Conservation (phyloP, 1,140 invertebrate species). For the Papilio aristodemus region DNA sequence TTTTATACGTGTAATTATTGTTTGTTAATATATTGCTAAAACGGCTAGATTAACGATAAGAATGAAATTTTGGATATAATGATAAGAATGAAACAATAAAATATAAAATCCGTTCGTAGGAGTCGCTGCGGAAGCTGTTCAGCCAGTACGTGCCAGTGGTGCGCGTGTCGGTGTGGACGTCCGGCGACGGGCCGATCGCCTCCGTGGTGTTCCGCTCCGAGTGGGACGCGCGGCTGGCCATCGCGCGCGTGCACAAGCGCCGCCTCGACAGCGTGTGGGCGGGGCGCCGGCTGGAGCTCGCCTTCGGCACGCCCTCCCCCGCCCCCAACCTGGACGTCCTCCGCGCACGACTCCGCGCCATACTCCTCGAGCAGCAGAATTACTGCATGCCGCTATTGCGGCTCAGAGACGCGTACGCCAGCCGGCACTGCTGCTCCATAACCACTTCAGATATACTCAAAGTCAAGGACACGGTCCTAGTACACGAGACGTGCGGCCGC, state of each 20-base stretch:
- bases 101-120: constrained; percentile 42
- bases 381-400: constrained; percentile 88
- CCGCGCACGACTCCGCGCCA: constrained; percentile 69
- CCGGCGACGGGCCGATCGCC: constrained; percentile 66
- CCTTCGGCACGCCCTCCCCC: constrained; percentile 84
- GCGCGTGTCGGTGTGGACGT: constrained; percentile 65
- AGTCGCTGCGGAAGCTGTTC: constrained; percentile 67
- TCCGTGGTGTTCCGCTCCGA: constrained; percentile 66
- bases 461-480: constrained; percentile 84
- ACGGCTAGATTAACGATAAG: too few species aligned
- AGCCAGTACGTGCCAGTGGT: constrained; percentile 63
- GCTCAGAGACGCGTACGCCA: constrained; percentile 91
- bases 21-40: too few species aligned
- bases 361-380: constrained; percentile 84
- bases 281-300: constrained; percentile 88
- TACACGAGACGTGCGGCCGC: constrained; percentile 81
- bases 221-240: constrained; percentile 86
- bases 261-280: constrained; percentile 84
- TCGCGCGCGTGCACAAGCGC: constrained; percentile 89
- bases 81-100: too few species aligned
- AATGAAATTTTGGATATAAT: too few species aligned
- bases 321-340: constrained; percentile 84
- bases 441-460: constrained; percentile 89
- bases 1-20: too few species aligned
- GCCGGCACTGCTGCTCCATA: constrained; percentile 87